Evolutionary conservation across 1,140 invertebrate genomes (phyloP).

Genomic region (Glossosoma conforme): DNA sequence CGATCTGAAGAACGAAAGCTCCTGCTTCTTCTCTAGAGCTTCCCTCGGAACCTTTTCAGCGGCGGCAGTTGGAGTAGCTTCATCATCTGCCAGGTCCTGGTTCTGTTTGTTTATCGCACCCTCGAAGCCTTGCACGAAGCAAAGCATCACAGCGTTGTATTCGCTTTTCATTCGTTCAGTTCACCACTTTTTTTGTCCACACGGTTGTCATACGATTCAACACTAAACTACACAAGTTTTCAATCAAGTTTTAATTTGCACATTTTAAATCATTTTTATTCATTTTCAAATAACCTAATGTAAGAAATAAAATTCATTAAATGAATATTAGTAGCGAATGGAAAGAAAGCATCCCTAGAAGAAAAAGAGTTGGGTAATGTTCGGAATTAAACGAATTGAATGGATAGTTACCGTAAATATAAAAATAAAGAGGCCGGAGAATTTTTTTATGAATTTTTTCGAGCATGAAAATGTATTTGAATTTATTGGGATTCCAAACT

Average conservation of each 20-base stretch:
- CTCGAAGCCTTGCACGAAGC: conserved; percentile 32
- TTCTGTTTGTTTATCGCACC: conserved; percentile 10
- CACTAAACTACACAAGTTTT: not conserved
- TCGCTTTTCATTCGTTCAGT: conserved; percentile 27
- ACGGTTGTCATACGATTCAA: not conserved
- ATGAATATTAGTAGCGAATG: not conserved
- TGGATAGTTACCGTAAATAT: no score
- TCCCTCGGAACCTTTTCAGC: not conserved
- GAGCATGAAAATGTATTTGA: no score
- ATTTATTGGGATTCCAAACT: no score
- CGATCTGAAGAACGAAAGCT: not conserved
- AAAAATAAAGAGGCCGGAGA: no score
- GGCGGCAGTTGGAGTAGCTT: not conserved
- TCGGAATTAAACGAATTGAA: no score
- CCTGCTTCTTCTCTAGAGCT: conserved; percentile 10
- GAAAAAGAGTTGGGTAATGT: no score
- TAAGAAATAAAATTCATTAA: not conserved
- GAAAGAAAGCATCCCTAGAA: no score
- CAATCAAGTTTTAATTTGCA: not conserved
- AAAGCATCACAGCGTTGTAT: conserved; percentile 30
- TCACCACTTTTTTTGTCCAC: not conserved
- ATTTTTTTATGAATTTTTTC: no score
- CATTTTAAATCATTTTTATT: not conserved
- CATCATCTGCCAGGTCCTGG: not conserved
- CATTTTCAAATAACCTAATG: not conserved